A percentile compares a stretch with the other conserved stretches of the same genome.
These are phyloP conservation scores for Tetheella fluctuosa DNA, from an alignment of 2,888 invertebrate genomes.

Conservation along the genomic window DNA sequence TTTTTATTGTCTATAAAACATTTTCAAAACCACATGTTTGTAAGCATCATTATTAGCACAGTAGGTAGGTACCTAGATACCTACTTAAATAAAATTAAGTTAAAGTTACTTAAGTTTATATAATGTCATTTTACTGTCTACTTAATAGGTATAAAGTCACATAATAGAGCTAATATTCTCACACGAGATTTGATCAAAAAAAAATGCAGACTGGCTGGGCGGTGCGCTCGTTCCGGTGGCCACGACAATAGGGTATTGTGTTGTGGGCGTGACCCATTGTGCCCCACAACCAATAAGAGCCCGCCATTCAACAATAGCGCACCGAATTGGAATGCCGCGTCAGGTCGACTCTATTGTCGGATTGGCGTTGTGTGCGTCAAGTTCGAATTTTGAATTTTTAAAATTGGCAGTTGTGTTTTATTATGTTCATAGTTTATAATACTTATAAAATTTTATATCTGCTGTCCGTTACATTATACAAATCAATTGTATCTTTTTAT, in stretches of 20 bases:
- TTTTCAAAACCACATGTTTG: too few relatives aligned
- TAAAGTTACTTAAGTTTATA: background rate
- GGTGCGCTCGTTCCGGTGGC: slow-evolving; percentile 44
- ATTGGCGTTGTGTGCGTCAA: slow-evolving; percentile 53
- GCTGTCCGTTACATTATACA: too few relatives aligned
- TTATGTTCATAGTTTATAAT: background rate
- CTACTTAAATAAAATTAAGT: too few relatives aligned
- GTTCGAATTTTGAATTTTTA: slow-evolving; percentile 53
- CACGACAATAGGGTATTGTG: slow-evolving; percentile 81
- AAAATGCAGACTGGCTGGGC: slow-evolving; percentile 57
- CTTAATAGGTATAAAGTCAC: background rate
- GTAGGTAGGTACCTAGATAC: too few relatives aligned
- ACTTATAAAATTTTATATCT: too few relatives aligned
- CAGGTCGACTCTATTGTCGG: slow-evolving; percentile 69
- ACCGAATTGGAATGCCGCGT: slow-evolving; percentile 77
- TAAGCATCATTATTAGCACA: too few relatives aligned
- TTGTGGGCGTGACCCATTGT: slow-evolving; percentile 81
- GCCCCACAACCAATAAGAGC: slow-evolving; percentile 69
- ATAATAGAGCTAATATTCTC: background rate
- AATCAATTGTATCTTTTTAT: too few relatives aligned
- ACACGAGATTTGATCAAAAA: slow-evolving; percentile 21
- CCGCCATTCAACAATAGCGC: slow-evolving; percentile 76
- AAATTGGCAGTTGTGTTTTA: slow-evolving; percentile 24
- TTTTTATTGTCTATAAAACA: too few relatives aligned
- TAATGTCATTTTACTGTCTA: too few relatives aligned